Evolutionary conservation across 2,113 vertebrate species (phyloP), one percentile per base, ranked within the genome.

Genomic region (Rhinoderma darwinii): DNA sequence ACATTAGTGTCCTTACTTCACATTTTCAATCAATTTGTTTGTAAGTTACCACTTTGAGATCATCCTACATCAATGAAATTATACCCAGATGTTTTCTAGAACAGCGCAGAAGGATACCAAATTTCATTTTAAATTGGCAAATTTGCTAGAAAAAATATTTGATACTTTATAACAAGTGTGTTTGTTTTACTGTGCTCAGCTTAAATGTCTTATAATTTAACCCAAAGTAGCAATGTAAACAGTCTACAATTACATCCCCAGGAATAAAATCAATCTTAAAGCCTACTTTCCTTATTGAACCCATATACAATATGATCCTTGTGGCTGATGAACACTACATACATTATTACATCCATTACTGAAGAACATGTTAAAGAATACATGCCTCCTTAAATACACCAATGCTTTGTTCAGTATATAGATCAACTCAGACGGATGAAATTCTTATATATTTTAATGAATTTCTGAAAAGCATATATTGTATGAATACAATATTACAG

Each of bases 101-200:
- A 66, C 30, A 75, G 63, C 47, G 51, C 39, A 43, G 86, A 39
- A 82, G 78, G 68, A 87, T 82, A 82, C 78, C 51, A 75, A 82
- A 82, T 87, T 82, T 87, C 70, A 87, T 87, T 87, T 87, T 63
- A 87, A 87, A 82, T 82, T 87, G 86, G 78, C 78, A 82, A 75
- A 82, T 87, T 86, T 82, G 61, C 37, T 73, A 47, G 30, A 87
- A 70, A 81, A 82, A 75, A 82, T 82, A 63, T 61, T 59, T 75
- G 86, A 87, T 86, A 32, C 79, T 87, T 61, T 82, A 82, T 22
- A 87, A 47, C 15, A 51, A 82, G 51, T 75, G 41, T 82, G 86
- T 87, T 87, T 87, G 68, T 82, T 86, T 86, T 86, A 81, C 63
- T 59, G 37, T 44, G 17, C 68, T 61, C 50, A 47, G 77, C 79